Base-by-base conservation (phyloP, 2,113 vertebrate species). In the Arvicanthis niloticus region DNA sequence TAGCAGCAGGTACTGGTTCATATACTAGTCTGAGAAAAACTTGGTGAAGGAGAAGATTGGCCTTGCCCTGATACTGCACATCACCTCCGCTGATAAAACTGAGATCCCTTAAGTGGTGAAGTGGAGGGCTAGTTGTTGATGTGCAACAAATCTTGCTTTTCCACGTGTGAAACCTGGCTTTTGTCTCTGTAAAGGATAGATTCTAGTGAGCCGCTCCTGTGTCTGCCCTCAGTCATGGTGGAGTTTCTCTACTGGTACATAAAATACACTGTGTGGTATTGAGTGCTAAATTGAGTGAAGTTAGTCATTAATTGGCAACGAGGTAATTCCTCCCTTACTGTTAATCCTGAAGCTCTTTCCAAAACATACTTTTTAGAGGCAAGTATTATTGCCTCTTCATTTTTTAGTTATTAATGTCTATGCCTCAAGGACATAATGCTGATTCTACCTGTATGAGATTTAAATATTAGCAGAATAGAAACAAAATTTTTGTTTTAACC, bases 181-280 rank as follows among this genome's bases (percentile, higher is more conserved):
- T 73, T 97, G 56, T 92, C 45, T 97, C 53, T 96, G 24, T 97
- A 72, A 97, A 94, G 90, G 95, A 81, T 97, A 93, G 95, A 89
- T 58, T 81, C 65, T 73, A 22, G 78, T 92, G 86, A 93, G 17
- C 77, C 67, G 51, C 19, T 40, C 62, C 76, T 96, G 75, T 98
- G 91, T 89, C 87, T 97, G 93, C 91, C 96, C 89, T 96, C 3
- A 45, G 1, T 96, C 60, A 29, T 77, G 56, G n/a, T 92, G 91
- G 91, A 89, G 70, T 26, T 88, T 96, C 80, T 96, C 42, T 91
- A 34, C 48, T 96, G 91, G 92, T 91, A 62, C 5, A 45, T 62
- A 94, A 78, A 97, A 95, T 97, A 97, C 95, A 97, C 88, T 90
- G n/a, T 96, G 85, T 97, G 91, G 70, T 51, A 51, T 51, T 51